phyloP scores from a whole-genome alignment of 1,140 invertebrate genomes.

The Calosoma granatense region DNA sequence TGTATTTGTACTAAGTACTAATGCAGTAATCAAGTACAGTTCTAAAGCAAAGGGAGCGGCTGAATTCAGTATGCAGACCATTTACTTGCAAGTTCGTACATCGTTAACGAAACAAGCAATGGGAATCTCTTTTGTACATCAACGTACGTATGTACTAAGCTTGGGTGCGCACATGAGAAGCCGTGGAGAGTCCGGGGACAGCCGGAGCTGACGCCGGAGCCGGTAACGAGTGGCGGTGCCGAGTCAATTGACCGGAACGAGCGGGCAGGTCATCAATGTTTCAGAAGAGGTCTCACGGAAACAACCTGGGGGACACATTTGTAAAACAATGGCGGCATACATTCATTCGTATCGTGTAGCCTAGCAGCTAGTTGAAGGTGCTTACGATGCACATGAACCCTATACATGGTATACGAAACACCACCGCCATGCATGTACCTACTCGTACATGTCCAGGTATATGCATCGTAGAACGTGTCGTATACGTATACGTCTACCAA shows the following conservation, averaged over 20 bases:
- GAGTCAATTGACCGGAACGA: constrained; percentile 6
- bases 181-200: too few relatives aligned
- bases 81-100: too few relatives aligned
- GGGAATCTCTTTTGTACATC: too few relatives aligned
- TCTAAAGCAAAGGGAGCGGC: neutral
- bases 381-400: neutral
- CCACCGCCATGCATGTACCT: neutral
- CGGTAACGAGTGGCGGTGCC: neutral
- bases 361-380: constrained; percentile 1
- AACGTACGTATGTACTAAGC: too few relatives aligned
- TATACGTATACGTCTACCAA: neutral
- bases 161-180: too few relatives aligned
- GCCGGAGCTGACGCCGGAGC: neutral
- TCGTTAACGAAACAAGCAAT: too few relatives aligned
- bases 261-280: constrained; percentile 4
- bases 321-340: constrained; percentile 1
- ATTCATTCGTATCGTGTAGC: neutral
- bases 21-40: neutral
- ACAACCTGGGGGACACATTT: constrained; percentile 6
- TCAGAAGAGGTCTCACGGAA: constrained; percentile 2
- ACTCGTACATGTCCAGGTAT: neutral
- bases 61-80: too few relatives aligned
- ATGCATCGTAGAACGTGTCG: neutral
- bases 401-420: neutral
- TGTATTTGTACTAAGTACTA: too few relatives aligned